Evolutionary conservation across 2,113 vertebrate genomes (phyloP), one percentile per base, ranked within the genome.

Genomic region (Cygnus buccinator): DNA sequence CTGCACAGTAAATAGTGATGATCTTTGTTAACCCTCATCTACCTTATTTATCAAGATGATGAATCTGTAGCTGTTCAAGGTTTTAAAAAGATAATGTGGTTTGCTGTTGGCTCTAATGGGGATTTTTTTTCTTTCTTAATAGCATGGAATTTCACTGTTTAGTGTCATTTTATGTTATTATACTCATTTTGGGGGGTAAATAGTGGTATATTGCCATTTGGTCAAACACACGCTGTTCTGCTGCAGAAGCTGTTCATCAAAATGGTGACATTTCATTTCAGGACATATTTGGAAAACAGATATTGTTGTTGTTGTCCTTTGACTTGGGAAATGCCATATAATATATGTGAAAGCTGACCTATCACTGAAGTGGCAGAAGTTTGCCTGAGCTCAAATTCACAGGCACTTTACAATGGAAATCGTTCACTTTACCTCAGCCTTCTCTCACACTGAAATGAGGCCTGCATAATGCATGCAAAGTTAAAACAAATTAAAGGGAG

Each of bases 241-340:
- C 66, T 76, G 29, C 48, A 59, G 86, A 77, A 82, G 62, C 71
- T 92, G 84, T 92, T 95, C 41, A 90, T 94, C 94, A 89, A 66
- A 89, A 25, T 46, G 41, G 62, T 94, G 84, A 82, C 80, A 91
- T 94, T 95, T 92, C 70, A 79, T 79, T 94, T 84, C 59, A 50
- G 89, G 79, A 80, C 59, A 55, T 20, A 31, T 94, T 75, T 94
- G 54, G 90, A 95, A 87, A 93, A 72, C 31, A 57, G 58, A 82
- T 84, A n/a, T 13, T 75, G 37, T 18, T 80, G 80, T 71, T 52
- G 71, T 0, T 48, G 41, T 55, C 3, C 55, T 93, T 75, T 81
- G 65, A 78, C 57, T 90, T 78, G 21, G 39, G 39, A 87, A 87
- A 91, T 92, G 19, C 62, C 25, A 35, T 41, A 33, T 3, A 90